These are phyloP conservation scores for Lithobius niger DNA, from an alignment of 1,140 invertebrate genomes.

Conservation along the genomic window DNA sequence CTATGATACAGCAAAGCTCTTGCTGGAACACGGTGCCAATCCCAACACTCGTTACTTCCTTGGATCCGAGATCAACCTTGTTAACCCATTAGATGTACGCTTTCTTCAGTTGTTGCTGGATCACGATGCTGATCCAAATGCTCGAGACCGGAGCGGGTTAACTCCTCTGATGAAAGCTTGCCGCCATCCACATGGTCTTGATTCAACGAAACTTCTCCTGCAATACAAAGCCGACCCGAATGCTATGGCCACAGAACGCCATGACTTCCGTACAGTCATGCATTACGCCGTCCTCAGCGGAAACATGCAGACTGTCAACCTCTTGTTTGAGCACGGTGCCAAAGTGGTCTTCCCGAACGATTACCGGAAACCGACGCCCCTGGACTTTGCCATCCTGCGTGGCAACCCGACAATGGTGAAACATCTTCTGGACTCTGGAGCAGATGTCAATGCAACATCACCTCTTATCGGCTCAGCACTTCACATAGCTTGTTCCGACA, in stretches of 20 bases:
- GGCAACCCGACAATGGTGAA: conserved; percentile 55
- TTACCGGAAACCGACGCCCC: conserved; percentile 62
- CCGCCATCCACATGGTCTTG: conserved; percentile 44
- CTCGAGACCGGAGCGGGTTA: conserved; percentile 63
- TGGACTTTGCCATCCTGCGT: conserved; percentile 70
- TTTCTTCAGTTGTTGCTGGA: conserved; percentile 65
- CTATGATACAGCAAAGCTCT: conserved; percentile 47
- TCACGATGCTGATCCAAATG: conserved; percentile 73
- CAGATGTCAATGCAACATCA: conserved; percentile 63
- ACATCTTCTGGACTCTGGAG: conserved; percentile 41
- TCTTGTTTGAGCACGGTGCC: conserved; percentile 68
- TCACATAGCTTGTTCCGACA: conserved; percentile 73
- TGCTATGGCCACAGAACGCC: conserved; percentile 59
- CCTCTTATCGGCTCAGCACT: conserved; percentile 70
- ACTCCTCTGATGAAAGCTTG: conserved; percentile 69
- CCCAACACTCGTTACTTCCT: conserved; percentile 62
- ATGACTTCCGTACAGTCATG: conserved; percentile 67
- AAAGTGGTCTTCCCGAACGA: conserved; percentile 49
- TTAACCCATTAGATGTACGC: conserved; percentile 57
- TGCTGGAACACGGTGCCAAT: conserved; percentile 53
- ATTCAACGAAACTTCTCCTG: conserved; percentile 58
- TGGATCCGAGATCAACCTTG: conserved; percentile 75
- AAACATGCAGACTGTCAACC: conserved; percentile 58
- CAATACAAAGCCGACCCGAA: conserved; percentile 68
- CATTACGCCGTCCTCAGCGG: conserved; percentile 75